Base-by-base conservation (phyloP, 2,888 invertebrate genomes). In the Orthosia gracilis region DNA sequence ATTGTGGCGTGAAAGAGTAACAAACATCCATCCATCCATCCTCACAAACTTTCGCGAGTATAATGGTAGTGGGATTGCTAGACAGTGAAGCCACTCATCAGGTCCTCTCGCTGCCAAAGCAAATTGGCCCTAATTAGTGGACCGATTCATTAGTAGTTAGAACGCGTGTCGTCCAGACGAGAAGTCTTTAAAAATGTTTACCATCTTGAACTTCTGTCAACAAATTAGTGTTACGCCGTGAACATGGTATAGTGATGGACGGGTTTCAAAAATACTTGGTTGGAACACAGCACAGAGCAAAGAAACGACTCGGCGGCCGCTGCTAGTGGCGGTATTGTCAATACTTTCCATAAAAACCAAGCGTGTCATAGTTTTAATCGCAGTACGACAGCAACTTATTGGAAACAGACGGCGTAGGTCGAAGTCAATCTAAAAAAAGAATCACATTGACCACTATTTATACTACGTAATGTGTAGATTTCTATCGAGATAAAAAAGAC, bases 211-310 rank as follows among this genome's bases (percentile, higher is more conserved):
- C 45, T 58, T 85, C 89, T 89, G 89, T 91, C 90, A 91, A 90
- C 92, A 91, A 91, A 91, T 91, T 91, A 91, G 87, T 82, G 65
- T 68, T 81, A 26, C 31, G 57, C 21, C 71, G 73, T 57, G 45
- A 76, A 68, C 49, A 50, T 59, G 58, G 78, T 71, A 73, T 78
- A 80, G 78, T 82, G 75, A 84, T 45, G 55, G 66, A 72, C 63
- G 26, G 61, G 55, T 49, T 68, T 47, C 67, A 61, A 74, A 83
- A 75, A 83, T 85, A 79, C 61, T 15, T 31, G 21, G 62, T 74
- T 73, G 47, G 54, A 75, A n/a, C 4, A 52, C 18, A 18, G n/a
- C 9, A 31, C 12, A 59, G 58, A 59, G 31, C n/a, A 13, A 31
- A n/a, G 4, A 59, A 13, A 12, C 13, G 54, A 54, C 15, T 15